Conservation (phyloP, 1,140 invertebrate species). For the Sogatella furcifera region DNA sequence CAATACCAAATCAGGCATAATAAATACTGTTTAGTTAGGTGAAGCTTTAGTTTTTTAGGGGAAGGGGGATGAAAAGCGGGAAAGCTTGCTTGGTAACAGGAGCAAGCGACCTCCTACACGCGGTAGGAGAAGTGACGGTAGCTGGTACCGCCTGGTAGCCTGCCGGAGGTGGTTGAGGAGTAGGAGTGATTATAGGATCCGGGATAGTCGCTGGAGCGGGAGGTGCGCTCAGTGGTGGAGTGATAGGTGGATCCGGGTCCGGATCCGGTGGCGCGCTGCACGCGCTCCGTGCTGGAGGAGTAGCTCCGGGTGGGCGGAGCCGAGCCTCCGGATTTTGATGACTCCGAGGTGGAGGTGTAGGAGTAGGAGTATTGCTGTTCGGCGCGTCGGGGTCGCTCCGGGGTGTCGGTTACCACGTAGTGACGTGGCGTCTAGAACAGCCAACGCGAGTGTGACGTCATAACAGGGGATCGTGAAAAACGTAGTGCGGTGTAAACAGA, state of each 20-base stretch:
- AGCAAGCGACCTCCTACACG: slow-evolving; percentile 42
- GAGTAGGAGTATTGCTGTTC: slow-evolving; percentile 75
- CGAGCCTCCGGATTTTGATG: slow-evolving; percentile 36
- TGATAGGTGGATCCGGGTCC: slow-evolving; percentile 53
- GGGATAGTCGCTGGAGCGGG: slow-evolving; percentile 52
- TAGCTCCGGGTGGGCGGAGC: slow-evolving; percentile 49
- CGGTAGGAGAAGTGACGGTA: slow-evolving; percentile 78
- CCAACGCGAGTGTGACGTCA: slow-evolving; percentile 10
- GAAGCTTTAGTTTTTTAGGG: neutral
- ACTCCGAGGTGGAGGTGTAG: slow-evolving; percentile 46
- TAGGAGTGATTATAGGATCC: slow-evolving; percentile 66
- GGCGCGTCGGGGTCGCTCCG: slow-evolving; percentile 50
- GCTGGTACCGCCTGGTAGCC: slow-evolving; percentile 63
- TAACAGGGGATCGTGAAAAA: too few relatives aligned
- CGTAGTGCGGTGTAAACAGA: too few relatives aligned
- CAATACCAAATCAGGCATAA: neutral
- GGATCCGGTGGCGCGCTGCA: slow-evolving; percentile 42
- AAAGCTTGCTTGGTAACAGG: too few relatives aligned
- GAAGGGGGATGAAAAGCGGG: too few relatives aligned
- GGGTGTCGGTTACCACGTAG: slow-evolving; percentile 70
- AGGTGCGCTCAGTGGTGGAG: slow-evolving; percentile 59
- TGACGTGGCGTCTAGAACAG: slow-evolving; percentile 61
- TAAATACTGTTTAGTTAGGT: neutral
- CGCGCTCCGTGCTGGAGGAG: slow-evolving; percentile 52
- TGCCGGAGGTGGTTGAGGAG: slow-evolving; percentile 58